Conservation (phyloP, 1,140 invertebrate species). For the Saccostrea echinata region DNA sequence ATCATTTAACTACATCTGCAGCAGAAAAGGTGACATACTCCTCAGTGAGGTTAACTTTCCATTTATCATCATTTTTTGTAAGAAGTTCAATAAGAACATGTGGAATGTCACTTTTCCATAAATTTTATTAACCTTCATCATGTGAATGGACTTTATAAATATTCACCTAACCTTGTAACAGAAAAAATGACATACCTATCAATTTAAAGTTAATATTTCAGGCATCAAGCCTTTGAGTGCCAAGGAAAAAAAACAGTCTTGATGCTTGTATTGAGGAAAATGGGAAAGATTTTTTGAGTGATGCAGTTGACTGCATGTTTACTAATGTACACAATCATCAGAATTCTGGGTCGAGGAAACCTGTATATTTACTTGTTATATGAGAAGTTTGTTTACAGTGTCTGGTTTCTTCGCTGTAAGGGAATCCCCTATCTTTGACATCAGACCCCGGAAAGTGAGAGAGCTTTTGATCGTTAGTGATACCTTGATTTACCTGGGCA, state of each 20-base stretch:
- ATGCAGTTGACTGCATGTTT: not conserved
- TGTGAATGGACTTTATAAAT: too few species aligned
- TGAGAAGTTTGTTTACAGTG: not conserved
- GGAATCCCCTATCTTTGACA: not conserved
- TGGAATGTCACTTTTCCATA: too few species aligned
- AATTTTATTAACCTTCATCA: too few species aligned
- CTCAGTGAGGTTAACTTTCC: too few species aligned
- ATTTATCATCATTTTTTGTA: too few species aligned
- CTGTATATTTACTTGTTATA: not conserved
- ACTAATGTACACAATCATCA: not conserved
- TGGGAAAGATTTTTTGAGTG: not conserved
- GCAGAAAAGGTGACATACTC: too few species aligned
- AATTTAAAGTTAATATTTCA: not conserved
- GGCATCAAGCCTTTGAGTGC: not conserved
- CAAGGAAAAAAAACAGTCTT: not conserved
- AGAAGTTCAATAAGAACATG: too few species aligned
- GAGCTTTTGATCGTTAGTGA: constrained; percentile 7
- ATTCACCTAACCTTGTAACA: too few species aligned
- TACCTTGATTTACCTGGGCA: not conserved
- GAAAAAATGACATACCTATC: not conserved
- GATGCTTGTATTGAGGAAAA: not conserved
- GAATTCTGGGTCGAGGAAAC: not conserved
- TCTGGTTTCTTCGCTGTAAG: not conserved
- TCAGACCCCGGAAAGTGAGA: constrained; percentile 3
- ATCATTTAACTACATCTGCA: too few species aligned